Evolutionary conservation across 1,140 invertebrate species (phyloP).

Genomic region (Drosophila ercepeae): DNA sequence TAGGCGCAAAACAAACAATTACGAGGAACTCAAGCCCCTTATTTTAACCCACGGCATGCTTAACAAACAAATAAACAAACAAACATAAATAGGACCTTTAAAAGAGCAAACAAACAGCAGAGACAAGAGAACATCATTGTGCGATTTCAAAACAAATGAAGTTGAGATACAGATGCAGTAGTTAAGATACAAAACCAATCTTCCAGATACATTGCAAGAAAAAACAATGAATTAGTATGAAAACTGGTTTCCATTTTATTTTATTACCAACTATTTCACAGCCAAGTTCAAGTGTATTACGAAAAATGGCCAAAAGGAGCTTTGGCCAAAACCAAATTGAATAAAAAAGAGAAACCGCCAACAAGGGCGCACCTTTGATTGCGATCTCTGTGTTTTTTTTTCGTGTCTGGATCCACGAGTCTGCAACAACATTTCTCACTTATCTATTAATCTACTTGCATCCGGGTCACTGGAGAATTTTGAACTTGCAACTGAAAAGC

Average conservation of each 20-base stretch:
- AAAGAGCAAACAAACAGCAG: constrained; percentile 39
- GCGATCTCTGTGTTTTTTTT: constrained; percentile 16
- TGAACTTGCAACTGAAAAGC: constrained; percentile 27
- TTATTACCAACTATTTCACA: no score
- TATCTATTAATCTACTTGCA: constrained; percentile 14
- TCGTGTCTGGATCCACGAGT: constrained; percentile 14
- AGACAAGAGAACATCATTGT: constrained; percentile 48
- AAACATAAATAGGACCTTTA: constrained; percentile 28
- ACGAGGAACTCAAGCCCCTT: constrained; percentile 1
- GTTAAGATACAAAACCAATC: constrained; percentile 17
- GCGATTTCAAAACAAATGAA: constrained; percentile 39
- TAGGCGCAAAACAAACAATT: constrained; percentile 62
- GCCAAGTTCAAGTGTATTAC: not conserved
- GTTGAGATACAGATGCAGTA: constrained; percentile 4
- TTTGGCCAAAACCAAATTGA: not conserved
- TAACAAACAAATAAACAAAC: constrained; percentile 61
- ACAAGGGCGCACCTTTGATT: constrained; percentile 55
- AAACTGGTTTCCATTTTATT: not conserved
- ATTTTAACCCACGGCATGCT: constrained; percentile 33
- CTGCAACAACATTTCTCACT: not conserved
- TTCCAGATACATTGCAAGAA: constrained; percentile 12
- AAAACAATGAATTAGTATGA: not conserved
- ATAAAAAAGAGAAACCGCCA: not conserved
- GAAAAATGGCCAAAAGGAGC: not conserved
- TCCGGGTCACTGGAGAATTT: constrained; percentile 27